These are phyloP conservation scores for Hippocampus zosterae DNA, from an alignment of 2,113 vertebrate genomes.

Conservation along the genomic window DNA sequence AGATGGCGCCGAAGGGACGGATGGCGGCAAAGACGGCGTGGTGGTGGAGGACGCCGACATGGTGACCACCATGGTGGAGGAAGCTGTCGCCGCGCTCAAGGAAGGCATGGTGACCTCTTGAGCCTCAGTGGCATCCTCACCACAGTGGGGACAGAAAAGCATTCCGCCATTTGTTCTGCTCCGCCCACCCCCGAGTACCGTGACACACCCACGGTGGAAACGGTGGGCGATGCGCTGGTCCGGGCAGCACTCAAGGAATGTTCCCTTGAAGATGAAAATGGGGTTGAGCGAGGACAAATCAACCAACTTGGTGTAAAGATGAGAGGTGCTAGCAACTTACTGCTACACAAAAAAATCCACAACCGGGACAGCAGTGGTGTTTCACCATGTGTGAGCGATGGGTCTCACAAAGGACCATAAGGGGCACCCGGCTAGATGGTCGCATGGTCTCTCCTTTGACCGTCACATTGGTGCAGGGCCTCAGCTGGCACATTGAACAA, in stretches of 20 bases:
- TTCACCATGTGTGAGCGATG: slow-evolving; percentile 91
- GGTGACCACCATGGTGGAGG: slow-evolving; percentile 72
- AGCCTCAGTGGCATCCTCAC: slow-evolving; percentile 86
- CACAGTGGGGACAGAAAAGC: slow-evolving; percentile 90
- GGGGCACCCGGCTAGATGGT: slow-evolving; percentile 82
- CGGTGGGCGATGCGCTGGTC: slow-evolving; percentile 87
- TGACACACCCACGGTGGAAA: slow-evolving; percentile 87
- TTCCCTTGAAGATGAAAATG: slow-evolving; percentile 71
- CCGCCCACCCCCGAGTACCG: slow-evolving; percentile 75
- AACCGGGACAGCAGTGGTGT: slow-evolving; percentile 91
- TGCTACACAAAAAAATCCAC: slow-evolving; percentile 87
- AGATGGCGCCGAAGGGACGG: slow-evolving; percentile 39
- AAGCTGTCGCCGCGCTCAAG: slow-evolving; percentile 62
- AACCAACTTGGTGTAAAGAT: neutral
- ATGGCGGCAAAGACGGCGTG: slow-evolving; percentile 53
- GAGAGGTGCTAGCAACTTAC: slow-evolving; percentile 58
- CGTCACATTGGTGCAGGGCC: slow-evolving; percentile 77
- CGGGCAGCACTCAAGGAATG: slow-evolving; percentile 88
- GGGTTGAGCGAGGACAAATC: neutral
- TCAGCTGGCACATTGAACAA: slow-evolving; percentile 66
- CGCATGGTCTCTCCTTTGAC: slow-evolving; percentile 91
- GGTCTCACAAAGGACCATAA: slow-evolving; percentile 86
- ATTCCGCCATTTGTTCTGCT: slow-evolving; percentile 71
- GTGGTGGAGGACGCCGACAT: slow-evolving; percentile 74
- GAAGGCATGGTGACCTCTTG: slow-evolving; percentile 84